Evolutionary conservation across 2,113 vertebrate species (phyloP).

Genomic region (Cricetomys ansorgei): DNA sequence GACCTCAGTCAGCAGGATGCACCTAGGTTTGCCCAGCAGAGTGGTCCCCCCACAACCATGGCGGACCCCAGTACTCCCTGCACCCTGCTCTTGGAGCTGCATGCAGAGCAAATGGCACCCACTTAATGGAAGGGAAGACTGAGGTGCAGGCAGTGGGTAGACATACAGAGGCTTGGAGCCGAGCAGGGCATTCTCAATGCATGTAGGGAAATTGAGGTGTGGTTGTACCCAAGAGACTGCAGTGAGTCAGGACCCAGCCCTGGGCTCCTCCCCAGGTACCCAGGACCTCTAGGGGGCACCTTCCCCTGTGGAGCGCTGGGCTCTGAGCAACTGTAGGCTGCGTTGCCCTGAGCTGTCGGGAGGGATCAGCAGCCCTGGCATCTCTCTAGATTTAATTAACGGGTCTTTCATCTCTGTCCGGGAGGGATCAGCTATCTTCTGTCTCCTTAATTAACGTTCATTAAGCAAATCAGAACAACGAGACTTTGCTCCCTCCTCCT

Average conservation of each 20-base stretch:
- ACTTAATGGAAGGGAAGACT: not conserved
- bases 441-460: constrained; percentile 96
- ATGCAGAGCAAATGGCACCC: not conserved
- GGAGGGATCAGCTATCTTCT: constrained; percentile 92
- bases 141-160: not conserved
- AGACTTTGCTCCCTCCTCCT: constrained; percentile 58
- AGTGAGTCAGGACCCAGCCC: not conserved
- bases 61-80: not conserved
- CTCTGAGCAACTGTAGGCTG: not conserved
- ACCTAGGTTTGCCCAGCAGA: not conserved
- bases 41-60: not conserved
- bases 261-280: rapidly evolving
- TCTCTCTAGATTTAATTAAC: constrained; percentile 94
- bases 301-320: not conserved
- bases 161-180: not conserved
- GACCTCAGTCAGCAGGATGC: rapidly evolving
- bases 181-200: not conserved
- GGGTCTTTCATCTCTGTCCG: constrained; percentile 91
- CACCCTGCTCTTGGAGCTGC: not conserved
- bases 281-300: not conserved
- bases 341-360: constrained; percentile 79
- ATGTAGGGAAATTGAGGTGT: not conserved
- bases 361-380: constrained; percentile 80
- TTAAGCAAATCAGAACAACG: constrained; percentile 93
- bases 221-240: rapidly evolving